These are phyloP conservation scores for Coccyzus lansbergi DNA, from an alignment of 2,797 vertebrate genomes.

Conservation along the genomic window DNA sequence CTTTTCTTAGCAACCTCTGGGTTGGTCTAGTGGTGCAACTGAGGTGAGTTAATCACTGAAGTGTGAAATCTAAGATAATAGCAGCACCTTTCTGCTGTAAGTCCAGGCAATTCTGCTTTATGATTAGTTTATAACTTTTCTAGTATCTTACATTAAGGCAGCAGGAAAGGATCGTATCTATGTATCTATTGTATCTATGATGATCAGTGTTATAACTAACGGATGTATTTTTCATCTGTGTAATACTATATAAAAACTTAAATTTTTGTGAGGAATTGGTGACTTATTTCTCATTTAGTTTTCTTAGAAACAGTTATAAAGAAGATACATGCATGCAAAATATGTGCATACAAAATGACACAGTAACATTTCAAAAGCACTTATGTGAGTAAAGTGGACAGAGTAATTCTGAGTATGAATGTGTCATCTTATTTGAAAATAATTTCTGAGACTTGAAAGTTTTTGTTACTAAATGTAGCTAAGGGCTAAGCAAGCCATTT, in stretches of 20 bases:
- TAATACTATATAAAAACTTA: not conserved
- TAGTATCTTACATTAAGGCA: not conserved
- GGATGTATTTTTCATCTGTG: not conserved
- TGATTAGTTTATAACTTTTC: not conserved
- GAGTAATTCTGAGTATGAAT: not conserved
- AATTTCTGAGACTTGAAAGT: not conserved
- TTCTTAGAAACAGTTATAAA: not conserved
- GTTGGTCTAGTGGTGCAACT: not conserved
- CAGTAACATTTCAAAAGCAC: not conserved
- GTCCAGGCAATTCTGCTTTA: not conserved
- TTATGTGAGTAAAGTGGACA: not conserved
- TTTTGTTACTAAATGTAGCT: not conserved
- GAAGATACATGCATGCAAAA: not conserved
- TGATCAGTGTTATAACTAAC: not conserved
- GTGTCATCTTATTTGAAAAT: not conserved
- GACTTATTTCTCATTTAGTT: not conserved
- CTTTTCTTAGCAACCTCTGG: not conserved
- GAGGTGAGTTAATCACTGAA: not conserved
- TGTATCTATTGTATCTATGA: not conserved
- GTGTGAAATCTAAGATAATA: not conserved
- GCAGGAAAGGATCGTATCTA: not conserved
- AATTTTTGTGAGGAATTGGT: not conserved
- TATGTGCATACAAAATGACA: not conserved
- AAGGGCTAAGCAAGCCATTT: not conserved
- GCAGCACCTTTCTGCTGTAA: not conserved